These are phyloP conservation scores for Labrus mixtus DNA, from an alignment of 2,113 vertebrate species.

Conservation along the genomic window DNA sequence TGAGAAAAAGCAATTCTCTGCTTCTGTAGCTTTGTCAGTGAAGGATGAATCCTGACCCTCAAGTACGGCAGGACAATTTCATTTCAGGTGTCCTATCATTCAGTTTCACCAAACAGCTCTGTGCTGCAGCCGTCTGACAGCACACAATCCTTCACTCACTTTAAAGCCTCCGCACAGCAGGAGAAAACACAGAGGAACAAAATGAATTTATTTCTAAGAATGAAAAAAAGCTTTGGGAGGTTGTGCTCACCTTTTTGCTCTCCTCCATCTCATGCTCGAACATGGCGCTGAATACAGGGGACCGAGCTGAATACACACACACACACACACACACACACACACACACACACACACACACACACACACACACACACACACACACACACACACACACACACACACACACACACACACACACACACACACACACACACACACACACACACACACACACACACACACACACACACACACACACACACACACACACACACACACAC, in stretches of 20 bases:
- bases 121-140: constrained; percentile 49
- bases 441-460: constrained; percentile 8
- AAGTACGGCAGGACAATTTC: constrained; percentile 63
- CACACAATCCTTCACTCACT: constrained; percentile 61
- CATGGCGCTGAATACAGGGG: constrained; percentile 98
- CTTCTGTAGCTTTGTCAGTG: constrained; percentile 63
- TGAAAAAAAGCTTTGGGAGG: neutral
- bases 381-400: constrained; percentile 13
- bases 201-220: constrained; percentile 24
- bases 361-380: constrained; percentile 3
- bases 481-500: constrained; percentile 6
- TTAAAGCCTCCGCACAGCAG: constrained; percentile 39
- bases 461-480: constrained; percentile 8
- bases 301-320: constrained; percentile 86
- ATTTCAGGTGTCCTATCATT: constrained; percentile 63
- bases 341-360: constrained; percentile 6
- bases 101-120: constrained; percentile 54
- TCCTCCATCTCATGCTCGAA: constrained; percentile 99
- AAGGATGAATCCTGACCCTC: constrained; percentile 69
- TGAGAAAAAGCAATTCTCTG: constrained; percentile 62
- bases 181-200: constrained; percentile 23
- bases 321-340: constrained; percentile 8
- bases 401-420: constrained; percentile 2
- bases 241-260: constrained; percentile 93
- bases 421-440: constrained; percentile 8